Percentiles rank a stretch among this genome's conserved stretches.
These are phyloP conservation scores for Pangasianodon gigas DNA, from an alignment of 2,113 vertebrate species.

Conservation along the genomic window DNA sequence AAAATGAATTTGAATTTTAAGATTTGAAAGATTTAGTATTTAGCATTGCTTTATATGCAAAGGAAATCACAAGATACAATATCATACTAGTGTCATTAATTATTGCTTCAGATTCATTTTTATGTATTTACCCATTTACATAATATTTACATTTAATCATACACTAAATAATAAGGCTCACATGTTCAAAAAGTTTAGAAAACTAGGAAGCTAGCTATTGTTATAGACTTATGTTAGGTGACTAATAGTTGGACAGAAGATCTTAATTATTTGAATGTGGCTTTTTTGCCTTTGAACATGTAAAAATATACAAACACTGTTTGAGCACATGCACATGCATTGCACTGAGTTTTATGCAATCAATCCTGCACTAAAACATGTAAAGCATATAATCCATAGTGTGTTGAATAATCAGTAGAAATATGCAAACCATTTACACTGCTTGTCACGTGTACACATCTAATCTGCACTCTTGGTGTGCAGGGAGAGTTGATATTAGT, in stretches of 20 bases:
- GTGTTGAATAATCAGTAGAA: background rate
- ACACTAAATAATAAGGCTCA: background rate
- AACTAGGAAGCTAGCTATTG: background rate
- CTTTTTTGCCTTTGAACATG: background rate
- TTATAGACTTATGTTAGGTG: background rate
- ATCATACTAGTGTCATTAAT: background rate
- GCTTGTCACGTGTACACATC: background rate
- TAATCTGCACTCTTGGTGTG: background rate
- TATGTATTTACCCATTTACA: background rate
- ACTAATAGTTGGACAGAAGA: background rate
- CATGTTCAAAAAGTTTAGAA: background rate
- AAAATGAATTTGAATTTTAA: background rate
- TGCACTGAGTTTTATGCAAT: background rate
- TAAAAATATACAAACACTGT: background rate
- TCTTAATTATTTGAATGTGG: background rate
- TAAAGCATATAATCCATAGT: background rate
- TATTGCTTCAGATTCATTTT: background rate
- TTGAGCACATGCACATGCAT: background rate
- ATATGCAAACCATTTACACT: background rate
- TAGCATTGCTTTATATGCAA: background rate
- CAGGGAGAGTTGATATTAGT: background rate
- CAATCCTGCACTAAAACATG: background rate
- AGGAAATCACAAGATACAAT: background rate
- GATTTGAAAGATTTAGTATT: background rate
- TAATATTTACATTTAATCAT: background rate